These are phyloP conservation scores for Dolichomitus sp. DNA, from an alignment of 2,888 invertebrate species.

Conservation along the genomic window DNA sequence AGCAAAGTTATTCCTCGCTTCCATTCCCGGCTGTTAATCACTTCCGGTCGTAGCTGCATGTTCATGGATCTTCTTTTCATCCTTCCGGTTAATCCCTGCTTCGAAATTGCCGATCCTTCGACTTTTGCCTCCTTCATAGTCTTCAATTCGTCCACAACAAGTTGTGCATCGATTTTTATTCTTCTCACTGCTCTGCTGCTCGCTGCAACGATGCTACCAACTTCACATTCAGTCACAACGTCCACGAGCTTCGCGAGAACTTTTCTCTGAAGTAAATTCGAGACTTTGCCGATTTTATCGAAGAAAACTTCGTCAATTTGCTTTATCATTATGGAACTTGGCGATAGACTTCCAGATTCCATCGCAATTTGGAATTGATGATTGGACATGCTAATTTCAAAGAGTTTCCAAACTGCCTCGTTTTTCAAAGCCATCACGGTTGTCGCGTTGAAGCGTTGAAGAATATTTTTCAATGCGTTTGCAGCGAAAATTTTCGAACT, in stretches of 20 bases:
- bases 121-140: slow-evolving; percentile 87
- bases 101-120: slow-evolving; percentile 10
- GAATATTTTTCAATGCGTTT: slow-evolving; percentile 87
- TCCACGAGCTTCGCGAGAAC: slow-evolving; percentile 80
- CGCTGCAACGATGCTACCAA: slow-evolving; percentile 83
- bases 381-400: slow-evolving; percentile 87
- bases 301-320: slow-evolving; percentile 88
- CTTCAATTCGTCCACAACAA: slow-evolving; percentile 88
- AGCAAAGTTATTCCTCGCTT: slow-evolving; percentile 92
- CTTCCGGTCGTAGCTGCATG: slow-evolving; percentile 85
- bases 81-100: slow-evolving; percentile 86
- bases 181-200: slow-evolving; percentile 90
- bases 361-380: slow-evolving; percentile 83
- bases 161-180: slow-evolving; percentile 89
- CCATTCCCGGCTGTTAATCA: slow-evolving; percentile 91
- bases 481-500: slow-evolving; percentile 85
- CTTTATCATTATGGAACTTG: slow-evolving; percentile 87
- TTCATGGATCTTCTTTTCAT: neutral
- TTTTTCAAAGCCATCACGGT: slow-evolving; percentile 86
- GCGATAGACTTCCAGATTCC: slow-evolving; percentile 82
- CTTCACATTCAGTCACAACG: slow-evolving; percentile 81
- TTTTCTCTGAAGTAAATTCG: slow-evolving; percentile 73
- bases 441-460: slow-evolving; percentile 87
- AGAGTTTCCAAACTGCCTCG: slow-evolving; percentile 88
- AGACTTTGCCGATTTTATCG: slow-evolving; percentile 73